Conservation (phyloP, 1,140 invertebrate genomes). For the Hycleus phaleratus region DNA sequence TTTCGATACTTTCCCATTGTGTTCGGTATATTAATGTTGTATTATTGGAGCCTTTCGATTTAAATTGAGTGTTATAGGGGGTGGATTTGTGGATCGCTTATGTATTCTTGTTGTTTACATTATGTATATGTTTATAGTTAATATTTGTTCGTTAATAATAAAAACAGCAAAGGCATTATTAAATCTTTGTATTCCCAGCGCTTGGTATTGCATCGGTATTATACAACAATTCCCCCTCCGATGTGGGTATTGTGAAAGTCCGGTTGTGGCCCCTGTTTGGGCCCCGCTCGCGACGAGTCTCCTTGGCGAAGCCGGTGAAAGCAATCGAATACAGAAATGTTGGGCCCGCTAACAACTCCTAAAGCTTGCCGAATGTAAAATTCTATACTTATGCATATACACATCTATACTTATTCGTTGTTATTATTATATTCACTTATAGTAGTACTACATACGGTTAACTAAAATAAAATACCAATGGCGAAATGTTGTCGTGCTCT, state of each 20-base stretch:
- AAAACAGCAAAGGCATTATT: conserved; percentile 3
- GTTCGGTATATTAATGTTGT: no score
- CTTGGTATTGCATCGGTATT: conserved; percentile 36
- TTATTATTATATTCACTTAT: no score
- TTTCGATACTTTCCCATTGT: no score
- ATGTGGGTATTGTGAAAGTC: conserved; percentile 34
- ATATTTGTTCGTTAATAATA: not conserved
- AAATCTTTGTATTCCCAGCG: conserved; percentile 10
- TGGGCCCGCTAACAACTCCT: conserved; percentile 12
- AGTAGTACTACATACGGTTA: conserved; percentile 4
- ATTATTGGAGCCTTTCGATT: no score
- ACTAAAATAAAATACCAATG: conserved; percentile 24
- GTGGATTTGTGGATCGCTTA: no score
- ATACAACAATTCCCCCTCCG: conserved; percentile 35
- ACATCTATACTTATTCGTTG: no score
- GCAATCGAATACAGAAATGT: conserved; percentile 26
- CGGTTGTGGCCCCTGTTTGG: conserved; percentile 33
- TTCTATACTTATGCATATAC: not conserved
- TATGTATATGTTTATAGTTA: no score
- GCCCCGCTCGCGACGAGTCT: conserved; percentile 36
- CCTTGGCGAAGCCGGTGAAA: conserved; percentile 37
- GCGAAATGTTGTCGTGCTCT: conserved; percentile 18
- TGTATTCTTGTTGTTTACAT: no score
- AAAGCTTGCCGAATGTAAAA: conserved; percentile 19
- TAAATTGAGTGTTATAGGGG: no score